phyloP scores from a whole-genome alignment of 2,888 invertebrate genomes.

The Cephus pygmeus region DNA sequence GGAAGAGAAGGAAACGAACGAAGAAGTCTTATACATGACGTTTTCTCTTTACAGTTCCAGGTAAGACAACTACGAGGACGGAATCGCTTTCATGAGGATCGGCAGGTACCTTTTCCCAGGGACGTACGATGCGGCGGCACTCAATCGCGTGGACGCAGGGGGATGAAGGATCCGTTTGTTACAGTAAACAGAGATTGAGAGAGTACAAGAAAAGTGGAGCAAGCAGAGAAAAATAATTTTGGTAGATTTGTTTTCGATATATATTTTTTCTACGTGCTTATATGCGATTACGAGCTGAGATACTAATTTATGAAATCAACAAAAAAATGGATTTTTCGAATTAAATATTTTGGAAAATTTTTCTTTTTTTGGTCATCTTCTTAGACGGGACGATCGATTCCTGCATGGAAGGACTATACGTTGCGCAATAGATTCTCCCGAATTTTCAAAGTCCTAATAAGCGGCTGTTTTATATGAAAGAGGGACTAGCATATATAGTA shows the following conservation, averaged over 20 bases:
- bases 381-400: neutral
- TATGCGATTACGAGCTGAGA: no score
- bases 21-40: neutral
- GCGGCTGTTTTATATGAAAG: neutral
- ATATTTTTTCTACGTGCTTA: neutral
- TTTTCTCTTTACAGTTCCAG: slow-evolving; percentile 6
- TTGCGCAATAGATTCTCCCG: neutral
- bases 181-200: neutral
- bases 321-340: neutral
- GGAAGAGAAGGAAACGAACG: neutral
- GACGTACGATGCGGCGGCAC: neutral
- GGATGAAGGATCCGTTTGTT: neutral
- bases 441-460: neutral
- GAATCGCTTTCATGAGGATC: neutral
- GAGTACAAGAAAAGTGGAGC: neutral
- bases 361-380: neutral
- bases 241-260: neutral
- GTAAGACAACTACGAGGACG: neutral
- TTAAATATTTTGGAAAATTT: neutral
- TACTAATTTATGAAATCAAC: neutral
- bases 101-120: neutral
- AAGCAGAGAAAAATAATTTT: neutral
- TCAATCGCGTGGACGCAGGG: neutral
- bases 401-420: neutral
- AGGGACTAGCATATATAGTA: neutral